These are phyloP conservation scores for Stratiomys singularior DNA, from an alignment of 2,888 invertebrate genomes.

Conservation along the genomic window DNA sequence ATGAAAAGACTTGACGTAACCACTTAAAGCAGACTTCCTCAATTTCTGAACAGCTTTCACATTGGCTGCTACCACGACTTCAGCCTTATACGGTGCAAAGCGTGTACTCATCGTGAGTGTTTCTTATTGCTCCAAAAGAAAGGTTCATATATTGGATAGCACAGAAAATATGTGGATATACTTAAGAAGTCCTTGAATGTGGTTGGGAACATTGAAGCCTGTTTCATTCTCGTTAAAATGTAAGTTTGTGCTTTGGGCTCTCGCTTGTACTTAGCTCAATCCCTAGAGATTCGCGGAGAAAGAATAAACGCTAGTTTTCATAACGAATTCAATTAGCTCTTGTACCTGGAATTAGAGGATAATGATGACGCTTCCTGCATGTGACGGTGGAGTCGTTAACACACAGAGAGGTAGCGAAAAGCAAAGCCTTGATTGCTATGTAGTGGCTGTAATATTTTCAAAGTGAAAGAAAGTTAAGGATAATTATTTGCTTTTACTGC, in stretches of 20 bases:
- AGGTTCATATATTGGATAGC: slow-evolving; percentile 21
- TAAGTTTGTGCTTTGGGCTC: background rate
- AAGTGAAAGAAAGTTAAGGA: no score
- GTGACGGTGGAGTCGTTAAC: no score
- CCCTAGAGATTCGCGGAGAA: background rate
- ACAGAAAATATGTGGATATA: slow-evolving; percentile 3
- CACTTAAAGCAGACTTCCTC: slow-evolving; percentile 39
- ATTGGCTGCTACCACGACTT: no score
- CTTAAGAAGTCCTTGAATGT: slow-evolving; percentile 4
- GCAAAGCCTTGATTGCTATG: no score
- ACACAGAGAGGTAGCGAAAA: no score
- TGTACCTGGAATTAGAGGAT: background rate
- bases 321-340: slow-evolving; percentile 3
- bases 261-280: no score
- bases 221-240: background rate
- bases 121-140: slow-evolving; percentile 26
- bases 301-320: background rate
- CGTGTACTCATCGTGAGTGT: background rate
- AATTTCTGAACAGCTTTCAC: background rate
- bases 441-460: no score
- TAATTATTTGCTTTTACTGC: no score
- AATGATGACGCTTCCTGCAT: background rate
- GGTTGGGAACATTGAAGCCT: background rate
- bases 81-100: background rate
- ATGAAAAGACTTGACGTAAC: slow-evolving; percentile 34